Evolutionary conservation across 2,113 vertebrate genomes (phyloP), one percentile per base, ranked within the genome.

Genomic region (Illadopsis cleaveri): DNA sequence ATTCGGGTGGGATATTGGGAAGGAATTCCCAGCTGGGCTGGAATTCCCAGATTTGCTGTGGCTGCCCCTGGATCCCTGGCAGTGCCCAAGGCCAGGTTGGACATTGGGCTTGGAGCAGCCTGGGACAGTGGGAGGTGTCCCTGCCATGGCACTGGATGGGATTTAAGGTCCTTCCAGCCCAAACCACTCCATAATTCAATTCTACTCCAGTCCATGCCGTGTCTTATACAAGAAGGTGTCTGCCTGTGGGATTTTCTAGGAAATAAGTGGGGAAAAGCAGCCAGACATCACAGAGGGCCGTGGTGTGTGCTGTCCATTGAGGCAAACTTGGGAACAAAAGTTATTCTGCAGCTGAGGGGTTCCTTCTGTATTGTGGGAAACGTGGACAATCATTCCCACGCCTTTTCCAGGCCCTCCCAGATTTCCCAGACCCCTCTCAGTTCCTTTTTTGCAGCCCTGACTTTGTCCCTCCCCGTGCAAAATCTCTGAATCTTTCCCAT

Each of bases 271-370:
- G 60, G 15, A 56, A 62, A 47, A 20, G 31, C n/a, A 45, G 11
- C 17, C 48, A 33, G 33, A 25, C 68, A 6, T 2, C 5, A 3
- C 48, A 33, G 33, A 6, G 9, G 44, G 27, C 17, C 0, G 0
- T 15, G 38, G 18, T 62, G 37, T 21, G 28, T 45, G 21, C 1
- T 33, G 27, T 22, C 57, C 57, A 4, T 1, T 33, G 54, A 21
- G 15, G 1, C 6, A 38, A 72, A 45, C 7, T 3, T 27, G 33
- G 81, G 33, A 45, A 25, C 27, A 45, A 6, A 71, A 45, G 5
- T 28, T 7, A 19, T 19, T 4, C 48, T 4, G 3, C 23, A 40
- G 70, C 42, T 40, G 28, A 30, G 30, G 6, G 15, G 17, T 44
- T 44, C 44, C 44, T 8, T 56, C 19, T 40, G 58, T 1, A 9